These are phyloP conservation scores for Matsumyia berberina DNA, from an alignment of 2,888 invertebrate genomes.

Conservation along the genomic window DNA sequence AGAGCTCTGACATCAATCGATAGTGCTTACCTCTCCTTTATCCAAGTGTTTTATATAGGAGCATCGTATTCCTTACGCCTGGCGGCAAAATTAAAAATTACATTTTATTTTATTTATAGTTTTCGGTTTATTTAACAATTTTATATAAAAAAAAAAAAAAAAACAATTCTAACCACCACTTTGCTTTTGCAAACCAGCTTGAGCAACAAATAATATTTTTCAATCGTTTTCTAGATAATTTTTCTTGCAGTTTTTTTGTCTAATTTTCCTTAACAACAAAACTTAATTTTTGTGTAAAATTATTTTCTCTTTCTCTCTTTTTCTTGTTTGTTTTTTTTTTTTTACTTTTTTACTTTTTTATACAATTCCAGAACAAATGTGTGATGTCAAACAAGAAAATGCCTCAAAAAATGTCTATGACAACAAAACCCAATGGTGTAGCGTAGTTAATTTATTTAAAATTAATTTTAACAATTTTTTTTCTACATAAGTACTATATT, in stretches of 20 bases:
- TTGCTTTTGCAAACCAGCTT: slow-evolving; percentile 41
- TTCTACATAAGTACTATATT: too few species aligned
- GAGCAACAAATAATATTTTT: slow-evolving; percentile 16
- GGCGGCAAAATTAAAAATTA: slow-evolving; percentile 7
- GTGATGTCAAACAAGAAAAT: slow-evolving; percentile 82
- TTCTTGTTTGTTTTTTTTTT: slow-evolving; percentile 74
- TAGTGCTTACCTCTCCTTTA: neutral
- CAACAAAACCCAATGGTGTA: slow-evolving; percentile 79
- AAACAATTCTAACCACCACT: too few species aligned
- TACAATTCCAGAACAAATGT: slow-evolving; percentile 83
- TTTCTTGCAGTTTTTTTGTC: slow-evolving; percentile 16
- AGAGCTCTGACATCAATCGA: slow-evolving; percentile 38
- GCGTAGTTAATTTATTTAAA: slow-evolving; percentile 31
- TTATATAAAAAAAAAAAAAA: too few species aligned
- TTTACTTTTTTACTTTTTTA: slow-evolving; percentile 65
- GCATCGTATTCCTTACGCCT: neutral
- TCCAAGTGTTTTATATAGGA: neutral
- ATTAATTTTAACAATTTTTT: neutral
- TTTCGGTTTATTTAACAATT: neutral
- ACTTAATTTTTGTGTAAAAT: slow-evolving; percentile 25
- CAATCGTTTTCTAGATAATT: neutral
- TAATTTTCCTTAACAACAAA: neutral
- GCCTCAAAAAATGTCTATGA: slow-evolving; percentile 82
- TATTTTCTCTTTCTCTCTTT: slow-evolving; percentile 53
- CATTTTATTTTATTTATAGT: neutral